Conservation (phyloP, 2,888 invertebrate genomes). For the Ophraella communa region DNA sequence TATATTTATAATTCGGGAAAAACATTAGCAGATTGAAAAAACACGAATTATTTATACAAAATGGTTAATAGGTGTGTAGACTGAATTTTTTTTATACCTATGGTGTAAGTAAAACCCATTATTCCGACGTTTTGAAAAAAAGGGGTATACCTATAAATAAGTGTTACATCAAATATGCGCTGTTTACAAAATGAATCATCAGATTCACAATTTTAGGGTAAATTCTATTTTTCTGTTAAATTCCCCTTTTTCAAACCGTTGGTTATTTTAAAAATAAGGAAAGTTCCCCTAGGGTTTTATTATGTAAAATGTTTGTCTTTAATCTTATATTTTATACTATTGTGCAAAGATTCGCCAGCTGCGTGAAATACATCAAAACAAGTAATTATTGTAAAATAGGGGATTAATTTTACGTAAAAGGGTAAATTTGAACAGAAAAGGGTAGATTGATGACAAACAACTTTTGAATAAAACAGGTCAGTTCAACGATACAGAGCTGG, state of each 20-base stretch:
- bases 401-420: slow-evolving; percentile 59
- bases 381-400: slow-evolving; percentile 60
- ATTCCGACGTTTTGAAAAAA: neutral
- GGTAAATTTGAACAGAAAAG: slow-evolving; percentile 56
- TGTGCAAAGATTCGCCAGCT: slow-evolving; percentile 53
- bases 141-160: neutral
- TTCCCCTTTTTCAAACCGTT: slow-evolving; percentile 27
- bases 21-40: too few relatives aligned
- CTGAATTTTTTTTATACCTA: too few relatives aligned
- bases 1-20: too few relatives aligned
- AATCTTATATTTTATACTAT: slow-evolving; percentile 49
- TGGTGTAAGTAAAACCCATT: too few relatives aligned
- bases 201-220: slow-evolving; percentile 2
- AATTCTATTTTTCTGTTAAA: slow-evolving; percentile 1
- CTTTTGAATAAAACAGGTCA: slow-evolving; percentile 45
- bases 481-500: slow-evolving; percentile 1
- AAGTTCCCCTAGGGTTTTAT: slow-evolving; percentile 31
- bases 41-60: too few relatives aligned
- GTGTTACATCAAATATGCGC: neutral
- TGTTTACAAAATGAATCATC: slow-evolving; percentile 9
- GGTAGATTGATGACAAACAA: slow-evolving; percentile 57
- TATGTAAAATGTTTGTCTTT: slow-evolving; percentile 51
- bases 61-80: too few relatives aligned
- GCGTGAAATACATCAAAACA: slow-evolving; percentile 56
- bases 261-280: slow-evolving; percentile 27